Conservation (phyloP, 2,113 vertebrate genomes). For the Dicerorhinus sumatrensis region DNA sequence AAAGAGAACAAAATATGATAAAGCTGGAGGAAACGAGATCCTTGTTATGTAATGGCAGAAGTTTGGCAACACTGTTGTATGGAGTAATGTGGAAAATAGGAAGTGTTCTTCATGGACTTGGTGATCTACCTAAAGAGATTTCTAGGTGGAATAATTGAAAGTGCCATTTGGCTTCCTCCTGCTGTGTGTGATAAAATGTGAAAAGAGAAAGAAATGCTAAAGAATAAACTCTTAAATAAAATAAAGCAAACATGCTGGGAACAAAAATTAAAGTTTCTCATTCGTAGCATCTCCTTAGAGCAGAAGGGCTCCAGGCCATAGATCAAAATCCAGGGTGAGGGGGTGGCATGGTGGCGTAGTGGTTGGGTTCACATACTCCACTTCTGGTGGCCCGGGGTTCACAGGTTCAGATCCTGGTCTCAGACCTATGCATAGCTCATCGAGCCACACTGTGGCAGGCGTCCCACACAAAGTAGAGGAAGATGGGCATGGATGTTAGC, state of each 20-base stretch:
- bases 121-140: neutral
- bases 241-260: neutral
- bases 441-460: too few species aligned
- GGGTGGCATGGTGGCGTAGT: too few species aligned
- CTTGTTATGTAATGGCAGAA: neutral
- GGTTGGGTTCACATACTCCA: too few species aligned
- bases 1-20: neutral
- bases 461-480: too few species aligned
- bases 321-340: neutral
- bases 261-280: neutral
- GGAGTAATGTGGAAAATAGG: neutral
- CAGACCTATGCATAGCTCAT: too few species aligned
- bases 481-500: too few species aligned
- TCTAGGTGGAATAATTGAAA: neutral
- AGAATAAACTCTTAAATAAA: neutral
- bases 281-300: neutral
- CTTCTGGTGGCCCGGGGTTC: too few species aligned
- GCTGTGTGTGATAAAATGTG: neutral
- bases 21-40: neutral
- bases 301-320: neutral
- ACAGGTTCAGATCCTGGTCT: too few species aligned
- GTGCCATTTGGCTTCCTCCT: neutral
- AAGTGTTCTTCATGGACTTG: neutral
- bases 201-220: neutral
- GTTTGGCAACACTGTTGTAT: neutral